Percentiles rank a stretch among this genome's conserved stretches.
These are phyloP conservation scores for zebrafish (Danio rerio) DNA, from an alignment of 2,113 vertebrate genomes.

Conservation along the genomic window GRCz12tu NC_133186.1:5501001-5501500, in stretches of 20 bases:
- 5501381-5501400: background rate
- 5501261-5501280: background rate
- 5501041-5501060: slow-evolving; percentile 66
- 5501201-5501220: slow-evolving; percentile 65
- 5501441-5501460: background rate
- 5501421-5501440: background rate
- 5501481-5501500: no score
- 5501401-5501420: no score
- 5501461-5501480: background rate
- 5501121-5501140: slow-evolving; percentile 57
- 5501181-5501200: slow-evolving; percentile 62
- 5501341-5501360: background rate
- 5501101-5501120: slow-evolving; percentile 52
- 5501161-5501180: slow-evolving; percentile 67
- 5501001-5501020: slow-evolving; percentile 42
- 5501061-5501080: slow-evolving; percentile 50
- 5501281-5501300: background rate
- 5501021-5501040: slow-evolving; percentile 22
- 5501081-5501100: slow-evolving; percentile 52
- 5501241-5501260: slow-evolving; percentile 50
- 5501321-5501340: background rate
- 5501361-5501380: background rate
- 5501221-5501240: slow-evolving; percentile 66
- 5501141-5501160: slow-evolving; percentile 62
- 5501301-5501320: background rate